Evolutionary conservation across 2,113 vertebrate genomes (phyloP).

Genomic region (Campylomormyrus tamandua): DNA sequence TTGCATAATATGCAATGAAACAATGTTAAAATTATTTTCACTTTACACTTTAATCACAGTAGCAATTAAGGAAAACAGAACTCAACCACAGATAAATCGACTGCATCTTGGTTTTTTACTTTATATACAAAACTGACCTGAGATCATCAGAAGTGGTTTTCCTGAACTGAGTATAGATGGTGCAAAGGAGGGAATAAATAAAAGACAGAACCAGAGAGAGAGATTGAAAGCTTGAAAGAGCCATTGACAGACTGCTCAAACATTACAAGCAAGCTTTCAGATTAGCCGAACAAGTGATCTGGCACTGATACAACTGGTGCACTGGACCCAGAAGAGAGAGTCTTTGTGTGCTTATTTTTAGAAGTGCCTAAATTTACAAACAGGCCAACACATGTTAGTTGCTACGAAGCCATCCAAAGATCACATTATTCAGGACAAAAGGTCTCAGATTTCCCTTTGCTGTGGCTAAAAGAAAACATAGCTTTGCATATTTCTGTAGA

Average conservation of each 20-base stretch:
- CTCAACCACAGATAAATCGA: neutral
- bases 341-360: conserved; percentile 45
- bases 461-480: neutral
- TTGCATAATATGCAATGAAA: neutral
- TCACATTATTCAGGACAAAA: neutral
- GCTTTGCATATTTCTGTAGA: neutral
- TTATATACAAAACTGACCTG: neutral
- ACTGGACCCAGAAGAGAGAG: conserved; percentile 22
- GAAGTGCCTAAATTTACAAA: conserved; percentile 43
- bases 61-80: neutral
- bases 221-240: conserved; percentile 27
- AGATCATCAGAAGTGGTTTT: neutral
- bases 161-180: neutral
- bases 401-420: neutral
- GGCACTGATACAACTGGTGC: neutral
- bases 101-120: neutral
- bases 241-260: conserved; percentile 31
- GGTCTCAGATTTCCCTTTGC: neutral
- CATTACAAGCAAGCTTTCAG: neutral
- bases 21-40: neutral
- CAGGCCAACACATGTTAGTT: conserved; percentile 33
- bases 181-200: neutral
- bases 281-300: conserved; percentile 3
- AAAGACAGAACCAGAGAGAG: conserved; percentile 4
- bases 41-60: neutral